Percentiles rank a stretch among this genome's conserved stretches.
Conservation (phyloP, 2,797 vertebrate genomes). For the Clarias pachynema region DNA sequence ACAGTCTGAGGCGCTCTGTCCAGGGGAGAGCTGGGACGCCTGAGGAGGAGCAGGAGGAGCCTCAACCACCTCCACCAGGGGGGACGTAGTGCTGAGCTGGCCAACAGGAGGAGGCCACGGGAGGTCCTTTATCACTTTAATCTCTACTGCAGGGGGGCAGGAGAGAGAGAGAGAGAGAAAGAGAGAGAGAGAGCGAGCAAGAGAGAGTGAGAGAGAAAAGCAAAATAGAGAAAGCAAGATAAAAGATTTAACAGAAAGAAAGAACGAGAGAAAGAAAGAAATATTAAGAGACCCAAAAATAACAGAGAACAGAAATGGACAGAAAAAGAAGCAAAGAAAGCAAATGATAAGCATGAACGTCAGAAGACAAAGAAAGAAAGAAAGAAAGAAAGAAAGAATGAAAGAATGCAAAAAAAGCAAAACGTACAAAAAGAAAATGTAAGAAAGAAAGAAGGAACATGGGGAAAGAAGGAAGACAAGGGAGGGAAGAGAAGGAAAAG, state of each 20-base stretch:
- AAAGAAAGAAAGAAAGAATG: background rate
- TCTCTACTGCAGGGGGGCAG: slow-evolving; percentile 88
- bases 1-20: slow-evolving; percentile 71
- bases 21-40: slow-evolving; percentile 75
- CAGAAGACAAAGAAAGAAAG: background rate
- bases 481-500: slow-evolving; percentile 26
- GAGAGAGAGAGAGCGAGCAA: slow-evolving; percentile 56
- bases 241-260: slow-evolving; percentile 27
- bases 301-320: slow-evolving; percentile 31
- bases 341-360: slow-evolving; percentile 1
- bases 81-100: slow-evolving; percentile 89
- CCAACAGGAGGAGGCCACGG: slow-evolving; percentile 98
- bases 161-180: slow-evolving; percentile 48
- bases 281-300: background rate
- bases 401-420: slow-evolving; percentile 39
- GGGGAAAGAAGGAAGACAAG: slow-evolving; percentile 34
- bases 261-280: slow-evolving; percentile 4
- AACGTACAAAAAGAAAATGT: background rate
- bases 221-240: slow-evolving; percentile 40
- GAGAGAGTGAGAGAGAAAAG: slow-evolving; percentile 41
- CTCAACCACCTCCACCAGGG: slow-evolving; percentile 81
- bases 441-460: background rate
- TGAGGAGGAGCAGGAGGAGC: slow-evolving; percentile 74
- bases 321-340: slow-evolving; percentile 48
- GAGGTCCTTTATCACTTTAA: slow-evolving; percentile 99